phyloP scores from a whole-genome alignment of 2,797 vertebrate species.

The Petrocephalus sullivani region DNA sequence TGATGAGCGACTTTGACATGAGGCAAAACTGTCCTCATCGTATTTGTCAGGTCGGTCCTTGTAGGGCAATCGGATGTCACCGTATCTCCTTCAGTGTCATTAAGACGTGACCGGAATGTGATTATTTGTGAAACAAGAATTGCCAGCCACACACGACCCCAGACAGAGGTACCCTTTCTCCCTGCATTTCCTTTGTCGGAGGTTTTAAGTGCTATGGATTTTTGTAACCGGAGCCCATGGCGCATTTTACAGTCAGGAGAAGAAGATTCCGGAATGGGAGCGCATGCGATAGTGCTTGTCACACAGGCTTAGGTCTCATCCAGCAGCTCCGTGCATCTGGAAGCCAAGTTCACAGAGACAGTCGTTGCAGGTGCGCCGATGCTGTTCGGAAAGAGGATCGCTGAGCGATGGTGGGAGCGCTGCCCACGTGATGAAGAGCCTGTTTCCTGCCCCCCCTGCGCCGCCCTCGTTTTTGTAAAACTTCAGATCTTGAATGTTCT shows the following conservation, averaged over 20 bases:
- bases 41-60: background rate
- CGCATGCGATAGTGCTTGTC: background rate
- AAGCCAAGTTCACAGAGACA: background rate
- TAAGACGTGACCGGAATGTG: background rate
- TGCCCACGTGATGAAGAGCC: background rate
- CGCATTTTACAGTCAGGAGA: background rate
- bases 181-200: background rate
- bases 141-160: background rate
- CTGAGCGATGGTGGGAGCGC: too few relatives aligned
- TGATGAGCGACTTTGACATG: background rate
- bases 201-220: slow-evolving; percentile 22
- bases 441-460: background rate
- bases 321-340: background rate
- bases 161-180: background rate
- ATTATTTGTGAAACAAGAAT: slow-evolving; percentile 4
- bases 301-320: background rate
- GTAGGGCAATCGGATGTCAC: background rate
- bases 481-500: background rate
- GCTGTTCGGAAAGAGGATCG: background rate
- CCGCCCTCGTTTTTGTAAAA: background rate
- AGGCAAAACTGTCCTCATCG: background rate
- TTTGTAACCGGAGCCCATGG: background rate
- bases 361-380: background rate
- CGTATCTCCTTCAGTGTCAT: background rate
- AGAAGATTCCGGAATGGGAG: background rate